phyloP scores from a whole-genome alignment of 1,140 invertebrate genomes.

The Globodera ellingtonae region DNA sequence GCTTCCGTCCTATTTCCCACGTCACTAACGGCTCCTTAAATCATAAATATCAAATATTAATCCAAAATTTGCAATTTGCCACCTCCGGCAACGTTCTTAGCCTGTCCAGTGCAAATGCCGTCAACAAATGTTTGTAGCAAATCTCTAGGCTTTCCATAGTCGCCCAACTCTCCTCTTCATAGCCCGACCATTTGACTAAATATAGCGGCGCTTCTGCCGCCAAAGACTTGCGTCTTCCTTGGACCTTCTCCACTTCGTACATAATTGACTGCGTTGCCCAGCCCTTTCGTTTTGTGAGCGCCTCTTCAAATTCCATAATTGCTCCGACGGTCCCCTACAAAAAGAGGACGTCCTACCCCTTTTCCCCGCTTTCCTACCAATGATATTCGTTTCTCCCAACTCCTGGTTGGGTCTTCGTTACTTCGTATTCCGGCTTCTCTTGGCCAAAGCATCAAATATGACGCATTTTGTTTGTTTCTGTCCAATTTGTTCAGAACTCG shows the following conservation, averaged over 20 bases:
- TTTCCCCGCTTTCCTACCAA: neutral
- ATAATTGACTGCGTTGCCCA: neutral
- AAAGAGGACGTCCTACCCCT: neutral
- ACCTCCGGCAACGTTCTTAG: neutral
- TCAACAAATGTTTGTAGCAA: neutral
- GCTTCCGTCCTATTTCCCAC: too few relatives aligned
- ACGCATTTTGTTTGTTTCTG: neutral
- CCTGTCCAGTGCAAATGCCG: conserved; percentile 4
- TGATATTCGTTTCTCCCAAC: neutral
- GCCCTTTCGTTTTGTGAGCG: neutral
- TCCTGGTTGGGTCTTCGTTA: neutral
- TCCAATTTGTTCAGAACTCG: neutral
- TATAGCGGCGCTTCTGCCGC: neutral
- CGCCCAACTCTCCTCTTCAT: neutral
- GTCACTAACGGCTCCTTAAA: too few relatives aligned
- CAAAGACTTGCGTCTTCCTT: neutral
- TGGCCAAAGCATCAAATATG: neutral
- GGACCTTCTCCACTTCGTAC: neutral
- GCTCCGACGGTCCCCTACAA: neutral
- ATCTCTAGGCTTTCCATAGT: neutral
- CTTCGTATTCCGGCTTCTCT: neutral
- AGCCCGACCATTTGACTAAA: neutral
- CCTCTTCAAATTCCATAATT: neutral
- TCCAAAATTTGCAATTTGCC: neutral
- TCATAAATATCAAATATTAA: neutral